Percentiles rank a stretch among this genome's conserved stretches.
Conservation (phyloP, 2,113 vertebrate species). For the Eulacestoma nigropectus region DNA sequence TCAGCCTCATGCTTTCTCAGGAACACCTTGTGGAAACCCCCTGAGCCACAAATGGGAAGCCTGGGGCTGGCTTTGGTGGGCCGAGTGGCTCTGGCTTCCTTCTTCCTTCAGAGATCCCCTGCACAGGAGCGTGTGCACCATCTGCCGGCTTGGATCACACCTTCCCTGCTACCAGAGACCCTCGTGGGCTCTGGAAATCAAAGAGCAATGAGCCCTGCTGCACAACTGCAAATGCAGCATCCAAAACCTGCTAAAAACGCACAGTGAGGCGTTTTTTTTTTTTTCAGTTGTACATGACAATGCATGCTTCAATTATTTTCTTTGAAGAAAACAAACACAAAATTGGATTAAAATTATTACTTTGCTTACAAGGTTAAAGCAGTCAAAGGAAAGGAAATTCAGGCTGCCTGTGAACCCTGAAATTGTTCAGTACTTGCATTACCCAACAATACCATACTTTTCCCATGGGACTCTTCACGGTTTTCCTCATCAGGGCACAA, state of each 20-base stretch:
- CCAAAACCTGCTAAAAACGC: not conserved
- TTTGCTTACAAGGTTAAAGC: not conserved
- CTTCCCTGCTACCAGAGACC: not conserved
- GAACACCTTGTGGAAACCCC: not conserved
- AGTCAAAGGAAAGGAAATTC: not conserved
- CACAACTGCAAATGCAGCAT: not conserved
- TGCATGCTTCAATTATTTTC: not conserved
- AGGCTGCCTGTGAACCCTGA: not conserved
- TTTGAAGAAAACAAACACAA: not conserved
- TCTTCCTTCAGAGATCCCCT: not conserved
- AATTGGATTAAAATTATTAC: not conserved
- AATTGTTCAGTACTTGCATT: not conserved
- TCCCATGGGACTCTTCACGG: not conserved
- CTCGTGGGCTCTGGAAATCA: not conserved
- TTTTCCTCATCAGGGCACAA: not conserved
- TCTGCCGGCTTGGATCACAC: not conserved
- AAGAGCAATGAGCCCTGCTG: not conserved
- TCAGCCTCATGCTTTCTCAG: accelerated
- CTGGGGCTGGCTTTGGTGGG: not conserved
- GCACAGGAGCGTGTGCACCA: not conserved
- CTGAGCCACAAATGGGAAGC: not conserved
- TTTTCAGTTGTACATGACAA: not conserved
- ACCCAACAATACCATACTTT: not conserved
- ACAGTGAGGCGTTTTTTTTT: not conserved
- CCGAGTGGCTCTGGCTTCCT: not conserved